These are phyloP conservation scores for Chironomus striatipennis DNA, from an alignment of 1,140 invertebrate genomes.

Conservation along the genomic window DNA sequence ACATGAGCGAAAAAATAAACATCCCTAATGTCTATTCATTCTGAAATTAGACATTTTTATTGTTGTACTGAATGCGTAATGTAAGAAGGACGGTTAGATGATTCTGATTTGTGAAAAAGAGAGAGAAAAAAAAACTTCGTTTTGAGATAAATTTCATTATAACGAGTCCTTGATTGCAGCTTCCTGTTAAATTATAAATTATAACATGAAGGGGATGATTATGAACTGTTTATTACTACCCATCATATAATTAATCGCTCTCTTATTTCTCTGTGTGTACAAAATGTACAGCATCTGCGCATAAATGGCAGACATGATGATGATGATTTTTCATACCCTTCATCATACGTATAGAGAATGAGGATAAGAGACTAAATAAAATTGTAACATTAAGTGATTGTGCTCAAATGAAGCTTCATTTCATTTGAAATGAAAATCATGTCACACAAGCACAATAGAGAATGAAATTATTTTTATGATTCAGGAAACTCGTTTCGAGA, in stretches of 20 bases:
- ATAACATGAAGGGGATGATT: neutral
- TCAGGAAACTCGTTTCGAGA: too few relatives aligned
- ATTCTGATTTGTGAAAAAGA: neutral
- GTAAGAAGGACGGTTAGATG: too few relatives aligned
- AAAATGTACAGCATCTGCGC: neutral
- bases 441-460: too few relatives aligned
- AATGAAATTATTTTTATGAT: too few relatives aligned
- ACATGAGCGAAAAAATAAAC: too few relatives aligned
- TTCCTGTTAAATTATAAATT: neutral
- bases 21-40: too few relatives aligned
- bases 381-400: too few relatives aligned
- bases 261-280: neutral
- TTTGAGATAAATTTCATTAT: neutral
- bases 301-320: constrained; percentile 10
- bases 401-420: neutral
- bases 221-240: constrained; percentile 12
- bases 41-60: too few relatives aligned
- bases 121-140: neutral
- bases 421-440: too few relatives aligned
- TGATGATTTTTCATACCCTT: neutral
- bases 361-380: too few relatives aligned
- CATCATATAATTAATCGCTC: constrained; percentile 23
- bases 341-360: neutral
- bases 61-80: too few relatives aligned
- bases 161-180: constrained; percentile 5